Evolutionary conservation across 2,888 invertebrate genomes (phyloP).

Genomic region (Candidula unifasciata): DNA sequence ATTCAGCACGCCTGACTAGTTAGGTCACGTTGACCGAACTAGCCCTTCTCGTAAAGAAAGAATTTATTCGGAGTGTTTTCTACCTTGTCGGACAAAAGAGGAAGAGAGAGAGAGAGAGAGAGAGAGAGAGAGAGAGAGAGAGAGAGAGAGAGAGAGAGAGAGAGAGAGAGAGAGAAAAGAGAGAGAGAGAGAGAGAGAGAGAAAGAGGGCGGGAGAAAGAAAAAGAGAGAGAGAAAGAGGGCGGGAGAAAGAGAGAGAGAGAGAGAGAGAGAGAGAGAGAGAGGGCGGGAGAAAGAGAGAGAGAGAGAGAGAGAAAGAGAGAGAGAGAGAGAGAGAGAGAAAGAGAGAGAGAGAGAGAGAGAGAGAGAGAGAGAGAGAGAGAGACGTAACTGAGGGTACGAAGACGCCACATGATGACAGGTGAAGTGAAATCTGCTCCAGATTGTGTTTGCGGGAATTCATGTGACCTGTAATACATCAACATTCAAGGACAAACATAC

Average conservation of each 20-base stretch:
- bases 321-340: background rate
- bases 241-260: background rate
- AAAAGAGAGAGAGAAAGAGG: background rate
- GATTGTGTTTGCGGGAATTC: too few species aligned
- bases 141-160: background rate
- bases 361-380: background rate
- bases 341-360: background rate
- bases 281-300: background rate
- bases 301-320: conserved; percentile 23
- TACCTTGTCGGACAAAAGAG: too few species aligned
- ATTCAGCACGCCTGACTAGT: too few species aligned
- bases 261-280: background rate
- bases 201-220: background rate
- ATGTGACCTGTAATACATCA: too few species aligned
- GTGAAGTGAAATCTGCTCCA: too few species aligned
- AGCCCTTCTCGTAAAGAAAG: too few species aligned
- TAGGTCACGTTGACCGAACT: too few species aligned
- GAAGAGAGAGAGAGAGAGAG: too few species aligned
- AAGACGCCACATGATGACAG: background rate
- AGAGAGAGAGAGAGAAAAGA: background rate
- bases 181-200: background rate
- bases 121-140: too few species aligned
- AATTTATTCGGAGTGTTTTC: too few species aligned
- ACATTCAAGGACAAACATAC: too few species aligned
- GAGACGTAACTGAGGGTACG: too few species aligned